phyloP scores from a whole-genome alignment of 2,888 invertebrate genomes.

The Hypercompe scribonia region DNA sequence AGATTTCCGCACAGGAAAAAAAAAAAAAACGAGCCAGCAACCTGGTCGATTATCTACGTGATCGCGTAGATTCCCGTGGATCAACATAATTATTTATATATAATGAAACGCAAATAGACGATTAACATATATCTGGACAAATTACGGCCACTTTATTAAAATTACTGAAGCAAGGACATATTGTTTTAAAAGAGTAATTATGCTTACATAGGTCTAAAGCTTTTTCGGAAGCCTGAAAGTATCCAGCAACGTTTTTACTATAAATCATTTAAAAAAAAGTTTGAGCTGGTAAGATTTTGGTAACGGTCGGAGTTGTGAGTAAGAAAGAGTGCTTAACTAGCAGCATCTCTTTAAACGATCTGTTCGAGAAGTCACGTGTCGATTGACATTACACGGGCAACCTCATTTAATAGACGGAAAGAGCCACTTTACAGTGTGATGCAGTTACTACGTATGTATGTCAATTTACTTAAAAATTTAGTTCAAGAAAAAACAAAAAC shows the following conservation, averaged over 20 bases:
- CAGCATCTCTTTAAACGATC: conserved; percentile 8
- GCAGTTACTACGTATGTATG: neutral
- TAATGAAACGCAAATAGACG: too few relatives aligned
- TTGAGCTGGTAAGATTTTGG: neutral
- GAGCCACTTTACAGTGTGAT: conserved; percentile 6
- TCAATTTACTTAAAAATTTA: neutral
- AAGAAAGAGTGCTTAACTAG: neutral
- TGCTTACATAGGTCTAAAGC: neutral
- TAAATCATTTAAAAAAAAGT: neutral
- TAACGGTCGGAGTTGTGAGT: neutral
- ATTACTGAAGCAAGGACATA: neutral
- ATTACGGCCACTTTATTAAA: too few relatives aligned
- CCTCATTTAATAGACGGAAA: conserved; percentile 2
- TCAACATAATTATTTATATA: too few relatives aligned
- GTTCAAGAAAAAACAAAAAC: too few relatives aligned
- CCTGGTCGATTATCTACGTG: too few relatives aligned
- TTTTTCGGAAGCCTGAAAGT: neutral
- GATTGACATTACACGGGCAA: conserved; percentile 14
- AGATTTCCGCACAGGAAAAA: too few relatives aligned
- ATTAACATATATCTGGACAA: too few relatives aligned
- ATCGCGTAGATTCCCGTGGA: too few relatives aligned
- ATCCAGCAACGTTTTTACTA: neutral
- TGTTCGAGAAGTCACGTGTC: conserved; percentile 2
- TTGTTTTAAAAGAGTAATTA: neutral
- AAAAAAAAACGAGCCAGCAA: too few relatives aligned